Base-by-base conservation (phyloP, 2,113 vertebrate genomes). In the Nothobranchius kuhntae region DNA sequence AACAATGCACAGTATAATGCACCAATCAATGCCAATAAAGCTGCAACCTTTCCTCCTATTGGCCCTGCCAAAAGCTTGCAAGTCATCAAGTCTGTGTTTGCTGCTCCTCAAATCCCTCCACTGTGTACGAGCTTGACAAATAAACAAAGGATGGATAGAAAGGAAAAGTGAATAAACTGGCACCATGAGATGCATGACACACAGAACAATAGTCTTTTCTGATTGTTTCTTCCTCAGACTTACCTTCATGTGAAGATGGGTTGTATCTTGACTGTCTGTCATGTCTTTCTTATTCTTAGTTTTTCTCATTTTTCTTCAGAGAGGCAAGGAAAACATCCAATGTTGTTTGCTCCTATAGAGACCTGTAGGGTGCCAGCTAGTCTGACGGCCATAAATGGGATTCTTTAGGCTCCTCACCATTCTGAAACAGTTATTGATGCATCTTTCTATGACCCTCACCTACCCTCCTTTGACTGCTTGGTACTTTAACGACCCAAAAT, bases 1-100 rank as follows among this genome's bases (percentile, higher is more conserved):
- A 81, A 84, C 88, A 83, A 89, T 87, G 86, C 81, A 80, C 82
- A 80, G 73, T 74, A 70, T 88, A 85, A 88, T 84, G 84, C 75
- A 73, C 72, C 65, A 91, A 90, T 93, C 91, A 90, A 87, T 91
- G 87, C 56, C 81, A 90, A 90, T 91, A 86, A 86, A 87, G 87
- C 64, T 48, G 65, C 63, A 53, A 52, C 68, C 74, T 55, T 56
- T 79, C 65, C 78, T 85, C 74, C 68, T 53, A 65, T 77, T 80
- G 73, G 76, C 65, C 55, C 57, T 11, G 56, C 66, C 68, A 63
- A 78, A 79, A 82, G 82, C 53, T 82, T 70, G 77, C 64, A 86
- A 73, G 68, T 86, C 84, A 88, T 85, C 80, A 77, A 79, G 61
- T 75, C 44, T 65, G 55, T 55, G 61, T 84, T 80, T 68, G 77